Conservation (phyloP, 2,888 invertebrate species). For the Prosapia bicincta region DNA sequence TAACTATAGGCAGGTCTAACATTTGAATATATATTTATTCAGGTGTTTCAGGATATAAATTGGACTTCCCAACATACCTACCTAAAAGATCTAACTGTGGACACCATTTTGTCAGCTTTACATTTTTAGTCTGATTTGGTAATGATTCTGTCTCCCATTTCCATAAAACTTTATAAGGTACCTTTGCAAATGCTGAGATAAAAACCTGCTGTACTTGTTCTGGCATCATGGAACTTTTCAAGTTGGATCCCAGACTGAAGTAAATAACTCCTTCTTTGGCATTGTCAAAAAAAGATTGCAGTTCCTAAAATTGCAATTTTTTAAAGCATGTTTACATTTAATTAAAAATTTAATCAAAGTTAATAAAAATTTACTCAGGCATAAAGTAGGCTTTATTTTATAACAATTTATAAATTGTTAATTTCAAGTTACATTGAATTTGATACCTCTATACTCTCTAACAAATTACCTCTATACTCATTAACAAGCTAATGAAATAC, state of each 20-base stretch:
- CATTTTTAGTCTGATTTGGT: neutral
- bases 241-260: neutral
- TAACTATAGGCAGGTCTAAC: no score
- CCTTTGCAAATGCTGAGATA: neutral
- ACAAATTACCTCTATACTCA: no score
- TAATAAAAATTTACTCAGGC: no score
- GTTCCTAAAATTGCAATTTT: neutral
- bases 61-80: neutral
- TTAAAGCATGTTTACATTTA: neutral
- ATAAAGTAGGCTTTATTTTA: no score
- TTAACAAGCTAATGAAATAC: no score
- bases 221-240: neutral
- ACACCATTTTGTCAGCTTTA: neutral
- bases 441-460: no score
- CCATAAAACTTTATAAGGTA: neutral
- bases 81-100: neutral
- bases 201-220: neutral
- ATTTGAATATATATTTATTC: no score
- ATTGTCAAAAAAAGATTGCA: conserved; percentile 4
- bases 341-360: no score
- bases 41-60: no score
- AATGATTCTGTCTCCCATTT: neutral
- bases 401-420: no score
- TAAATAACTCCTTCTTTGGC: conserved; percentile 10
- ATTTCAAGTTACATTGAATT: no score